Evolutionary conservation across 1,140 invertebrate genomes (phyloP), one percentile per base, ranked within the genome.

Genomic region (Drosophila baimaii): DNA sequence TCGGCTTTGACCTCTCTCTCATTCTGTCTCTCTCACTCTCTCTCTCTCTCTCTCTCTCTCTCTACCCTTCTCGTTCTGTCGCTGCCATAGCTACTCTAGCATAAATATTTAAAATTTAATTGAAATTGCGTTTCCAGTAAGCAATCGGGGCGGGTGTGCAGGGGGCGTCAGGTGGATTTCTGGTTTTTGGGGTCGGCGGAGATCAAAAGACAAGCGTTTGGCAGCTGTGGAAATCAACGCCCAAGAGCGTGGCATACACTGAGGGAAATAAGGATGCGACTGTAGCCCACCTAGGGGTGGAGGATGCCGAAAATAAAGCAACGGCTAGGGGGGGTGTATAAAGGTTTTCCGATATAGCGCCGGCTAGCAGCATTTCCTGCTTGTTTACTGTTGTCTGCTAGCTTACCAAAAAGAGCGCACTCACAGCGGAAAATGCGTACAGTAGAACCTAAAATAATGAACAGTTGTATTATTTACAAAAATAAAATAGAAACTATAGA

Each of bases 81-180:
- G 54, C 37, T 41, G 43, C 17, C 69, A 54, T 35, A 35, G 66
- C 41, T 68, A 46, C 58, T 77, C 56, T 68, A 68, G 73, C 85
- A 89, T 89, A 89, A 89, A 89, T 89, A 89, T 89, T 89, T 89
- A 89, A 89, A 89, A 90, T 89, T 89, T 89, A 89, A 89, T 89
- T 89, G 84, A 89, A 89, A 89, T 89, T 89, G 83, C 77, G 71
- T 84, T 83, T 84, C 80, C 55, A 56, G 65, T 31, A 54, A 58
- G 33, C 39, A n/a, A 57, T 33, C 25, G n/a, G 37, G 37, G 29
- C 5, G 35, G 46, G 13, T 27, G n/a, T 29, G 33, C 17, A 31
- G 56, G 37, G 37, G 21, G 21, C 12, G 23, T 31, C 51, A 19
- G 57, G 23, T 33, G 21, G 56, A 44, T 21, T 33, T 33, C 19